Evolutionary conservation across 2,113 vertebrate species (phyloP).

Genomic region (Phycodurus eques): DNA sequence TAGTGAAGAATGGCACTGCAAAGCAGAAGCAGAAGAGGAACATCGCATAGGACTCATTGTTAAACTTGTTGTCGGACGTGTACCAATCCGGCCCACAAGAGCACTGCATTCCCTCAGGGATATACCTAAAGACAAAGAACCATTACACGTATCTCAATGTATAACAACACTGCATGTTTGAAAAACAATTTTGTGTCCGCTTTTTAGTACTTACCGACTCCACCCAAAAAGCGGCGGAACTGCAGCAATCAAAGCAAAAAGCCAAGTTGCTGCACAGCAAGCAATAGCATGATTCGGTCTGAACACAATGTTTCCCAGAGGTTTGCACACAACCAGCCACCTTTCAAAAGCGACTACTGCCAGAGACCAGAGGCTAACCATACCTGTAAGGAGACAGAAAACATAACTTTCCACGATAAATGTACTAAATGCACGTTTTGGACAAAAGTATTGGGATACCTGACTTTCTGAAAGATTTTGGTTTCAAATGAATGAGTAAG

Average conservation of each 20-base stretch:
- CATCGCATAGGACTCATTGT: slow-evolving; percentile 74
- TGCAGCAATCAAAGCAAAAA: slow-evolving; percentile 52
- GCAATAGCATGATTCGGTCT: slow-evolving; percentile 65
- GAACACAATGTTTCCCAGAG: slow-evolving; percentile 71
- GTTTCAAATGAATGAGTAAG: not conserved
- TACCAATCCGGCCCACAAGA: slow-evolving; percentile 79
- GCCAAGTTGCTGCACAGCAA: slow-evolving; percentile 69
- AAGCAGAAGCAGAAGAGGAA: slow-evolving; percentile 81
- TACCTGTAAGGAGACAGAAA: slow-evolving; percentile 55
- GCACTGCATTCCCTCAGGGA: slow-evolving; percentile 76
- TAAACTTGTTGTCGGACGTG: slow-evolving; percentile 74
- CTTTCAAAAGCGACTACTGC: slow-evolving; percentile 73
- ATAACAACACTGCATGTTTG: not conserved
- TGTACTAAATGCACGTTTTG: too few relatives aligned
- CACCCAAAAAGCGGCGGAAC: slow-evolving; percentile 72
- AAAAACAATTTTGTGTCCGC: not conserved
- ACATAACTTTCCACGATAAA: not conserved
- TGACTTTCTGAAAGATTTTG: too few relatives aligned
- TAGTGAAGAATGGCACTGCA: slow-evolving; percentile 65
- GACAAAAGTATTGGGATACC: too few relatives aligned
- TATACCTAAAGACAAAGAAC: slow-evolving; percentile 62
- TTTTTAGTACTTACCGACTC: slow-evolving; percentile 68
- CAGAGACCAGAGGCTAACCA: slow-evolving; percentile 77
- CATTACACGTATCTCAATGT: not conserved
- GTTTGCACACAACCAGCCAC: slow-evolving; percentile 77